Evolutionary conservation across 2,113 vertebrate genomes (phyloP).

Genomic region (Sminthopsis crassicaudata): DNA sequence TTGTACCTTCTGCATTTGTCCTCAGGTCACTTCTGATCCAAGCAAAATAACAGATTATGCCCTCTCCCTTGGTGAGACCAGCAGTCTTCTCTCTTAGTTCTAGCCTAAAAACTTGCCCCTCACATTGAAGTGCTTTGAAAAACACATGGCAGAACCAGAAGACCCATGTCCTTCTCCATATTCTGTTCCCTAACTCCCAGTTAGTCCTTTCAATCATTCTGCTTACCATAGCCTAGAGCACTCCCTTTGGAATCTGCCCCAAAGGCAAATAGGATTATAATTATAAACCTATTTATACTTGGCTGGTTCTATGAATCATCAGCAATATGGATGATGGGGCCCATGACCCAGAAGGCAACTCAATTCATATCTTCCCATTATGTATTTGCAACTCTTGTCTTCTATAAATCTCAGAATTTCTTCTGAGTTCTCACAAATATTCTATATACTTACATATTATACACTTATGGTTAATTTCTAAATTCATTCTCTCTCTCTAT

Average conservation of each 20-base stretch:
- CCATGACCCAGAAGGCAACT: neutral
- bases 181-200: neutral
- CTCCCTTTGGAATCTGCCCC: neutral
- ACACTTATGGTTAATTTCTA: neutral
- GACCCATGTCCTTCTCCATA: neutral
- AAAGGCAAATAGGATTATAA: neutral
- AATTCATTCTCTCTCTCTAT: neutral
- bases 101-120: neutral
- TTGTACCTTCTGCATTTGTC: neutral
- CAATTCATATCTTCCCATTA: neutral
- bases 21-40: neutral
- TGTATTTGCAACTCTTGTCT: neutral
- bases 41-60: constrained; percentile 5
- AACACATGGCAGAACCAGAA: neutral
- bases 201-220: neutral
- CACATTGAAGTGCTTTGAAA: neutral
- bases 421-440: neutral
- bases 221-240: neutral
- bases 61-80: too few species aligned
- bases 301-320: neutral
- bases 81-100: neutral
- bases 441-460: neutral
- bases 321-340: neutral
- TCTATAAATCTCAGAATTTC: neutral
- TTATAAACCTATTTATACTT: neutral